A percentile compares a stretch with the other conserved stretches of the same genome.
Conservation (phyloP, 2,113 vertebrate species). For the Dipodomys merriami region DNA sequence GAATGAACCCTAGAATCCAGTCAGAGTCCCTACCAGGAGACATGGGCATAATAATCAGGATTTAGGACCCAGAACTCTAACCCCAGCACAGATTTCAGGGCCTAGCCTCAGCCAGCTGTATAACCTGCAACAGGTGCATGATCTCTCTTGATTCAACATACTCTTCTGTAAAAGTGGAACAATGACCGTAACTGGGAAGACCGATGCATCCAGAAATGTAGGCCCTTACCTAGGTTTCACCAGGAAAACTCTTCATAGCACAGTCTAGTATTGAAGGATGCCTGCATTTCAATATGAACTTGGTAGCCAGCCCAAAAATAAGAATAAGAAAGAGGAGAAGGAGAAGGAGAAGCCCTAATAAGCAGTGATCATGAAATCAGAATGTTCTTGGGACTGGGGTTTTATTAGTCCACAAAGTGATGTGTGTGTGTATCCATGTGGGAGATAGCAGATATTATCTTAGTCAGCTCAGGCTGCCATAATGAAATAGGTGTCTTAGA, state of each 20-base stretch:
- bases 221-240: not conserved
- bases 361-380: not conserved
- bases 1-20: not conserved
- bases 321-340: no score
- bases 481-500: not conserved
- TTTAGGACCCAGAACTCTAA: not conserved
- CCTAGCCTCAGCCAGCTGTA: not conserved
- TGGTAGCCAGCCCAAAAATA: not conserved
- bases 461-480: not conserved
- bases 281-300: not conserved
- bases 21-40: not conserved
- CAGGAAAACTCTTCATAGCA: not conserved
- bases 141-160: not conserved
- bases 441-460: not conserved
- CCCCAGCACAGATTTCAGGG: not conserved
- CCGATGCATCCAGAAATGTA: not conserved
- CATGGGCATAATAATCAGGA: not conserved
- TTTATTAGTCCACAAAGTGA: not conserved
- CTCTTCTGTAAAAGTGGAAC: not conserved
- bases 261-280: not conserved
- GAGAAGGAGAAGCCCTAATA: not conserved
- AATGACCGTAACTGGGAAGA: not conserved
- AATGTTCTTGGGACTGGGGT: not conserved
- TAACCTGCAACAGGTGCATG: not conserved
- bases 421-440: not conserved